Evolutionary conservation across 2,888 invertebrate genomes (phyloP).

Genomic region (Lissocephala sabroskyi): DNA sequence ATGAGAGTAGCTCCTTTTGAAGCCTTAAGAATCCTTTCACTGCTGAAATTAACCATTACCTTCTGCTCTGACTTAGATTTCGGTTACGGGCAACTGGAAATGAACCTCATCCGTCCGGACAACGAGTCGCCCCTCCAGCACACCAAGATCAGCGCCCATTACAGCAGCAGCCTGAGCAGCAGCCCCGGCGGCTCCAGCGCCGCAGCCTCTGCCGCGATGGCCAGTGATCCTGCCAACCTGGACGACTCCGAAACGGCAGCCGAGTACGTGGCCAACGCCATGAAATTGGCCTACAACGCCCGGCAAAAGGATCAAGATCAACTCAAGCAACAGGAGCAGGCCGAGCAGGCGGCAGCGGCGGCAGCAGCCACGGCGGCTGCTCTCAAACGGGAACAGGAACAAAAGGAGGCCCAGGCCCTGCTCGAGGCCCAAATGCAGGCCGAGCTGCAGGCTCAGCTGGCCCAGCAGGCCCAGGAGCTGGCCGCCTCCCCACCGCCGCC

Average conservation of each 20-base stretch:
- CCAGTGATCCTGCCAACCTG: slow-evolving; percentile 31
- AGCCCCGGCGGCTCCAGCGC: slow-evolving; percentile 21
- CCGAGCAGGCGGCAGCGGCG: slow-evolving; percentile 13
- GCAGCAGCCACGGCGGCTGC: no score
- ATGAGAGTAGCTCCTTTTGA: no score
- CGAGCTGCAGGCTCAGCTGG: slow-evolving; percentile 32
- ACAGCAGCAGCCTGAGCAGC: slow-evolving; percentile 26
- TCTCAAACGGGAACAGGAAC: no score
- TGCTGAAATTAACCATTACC: no score
- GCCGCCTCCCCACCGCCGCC: slow-evolving; percentile 13
- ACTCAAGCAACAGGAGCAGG: slow-evolving; percentile 19
- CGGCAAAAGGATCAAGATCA: slow-evolving; percentile 24
- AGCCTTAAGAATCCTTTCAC: no score
- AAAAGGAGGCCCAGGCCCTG: slow-evolving; percentile 27
- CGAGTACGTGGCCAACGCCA: slow-evolving; percentile 71
- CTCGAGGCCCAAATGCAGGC: slow-evolving; percentile 44
- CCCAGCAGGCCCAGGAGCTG: slow-evolving; percentile 24
- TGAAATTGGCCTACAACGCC: slow-evolving; percentile 65
- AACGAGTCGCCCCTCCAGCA: slow-evolving; percentile 37
- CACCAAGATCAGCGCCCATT: slow-evolving; percentile 28
- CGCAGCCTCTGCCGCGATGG: slow-evolving; percentile 18
- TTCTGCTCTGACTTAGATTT: slow-evolving; percentile 34
- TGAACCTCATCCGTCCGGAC: slow-evolving; percentile 67
- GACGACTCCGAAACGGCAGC: slow-evolving; percentile 69
- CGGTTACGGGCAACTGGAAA: slow-evolving; percentile 58